phyloP scores from a whole-genome alignment of 1,140 invertebrate genomes.

The Procambarus virginalis region DNA sequence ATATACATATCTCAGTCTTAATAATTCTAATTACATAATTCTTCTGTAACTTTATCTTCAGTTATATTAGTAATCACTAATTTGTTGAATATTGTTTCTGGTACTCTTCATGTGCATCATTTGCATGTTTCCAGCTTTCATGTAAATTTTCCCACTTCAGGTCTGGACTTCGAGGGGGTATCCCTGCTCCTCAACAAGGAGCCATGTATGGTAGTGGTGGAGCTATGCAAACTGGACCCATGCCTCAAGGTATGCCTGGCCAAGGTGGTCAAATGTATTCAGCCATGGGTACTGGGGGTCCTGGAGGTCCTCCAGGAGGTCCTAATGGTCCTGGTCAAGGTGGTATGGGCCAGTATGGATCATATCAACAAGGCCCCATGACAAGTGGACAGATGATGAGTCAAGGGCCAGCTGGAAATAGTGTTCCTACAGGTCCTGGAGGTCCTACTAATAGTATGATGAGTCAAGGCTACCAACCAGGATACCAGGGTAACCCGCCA shows the following conservation, averaged over 20 bases:
- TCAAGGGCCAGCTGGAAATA: conserved; percentile 54
- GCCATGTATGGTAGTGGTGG: conserved; percentile 57
- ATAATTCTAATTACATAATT: no score
- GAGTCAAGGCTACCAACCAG: conserved; percentile 68
- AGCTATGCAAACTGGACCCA: conserved; percentile 54
- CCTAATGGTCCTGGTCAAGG: conserved; percentile 44
- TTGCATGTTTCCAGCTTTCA: neutral
- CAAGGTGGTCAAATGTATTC: conserved; percentile 66
- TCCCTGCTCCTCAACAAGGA: conserved; percentile 57
- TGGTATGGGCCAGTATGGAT: conserved; percentile 52
- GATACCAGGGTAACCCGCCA: conserved; percentile 61
- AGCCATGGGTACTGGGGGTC: conserved; percentile 36
- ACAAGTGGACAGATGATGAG: conserved; percentile 59
- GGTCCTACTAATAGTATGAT: conserved; percentile 58
- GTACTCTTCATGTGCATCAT: neutral
- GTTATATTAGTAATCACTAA: neutral
- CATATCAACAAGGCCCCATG: conserved; percentile 52
- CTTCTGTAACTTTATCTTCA: no score
- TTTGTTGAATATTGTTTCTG: neutral
- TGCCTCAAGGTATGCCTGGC: conserved; percentile 65
- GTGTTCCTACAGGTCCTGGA: conserved; percentile 55
- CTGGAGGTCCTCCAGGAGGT: conserved; percentile 50
- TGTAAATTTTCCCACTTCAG: neutral
- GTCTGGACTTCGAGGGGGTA: conserved; percentile 41
- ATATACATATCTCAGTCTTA: no score